Evolutionary conservation across 2,797 vertebrate species (phyloP), one percentile per base, ranked within the genome.

Genomic region (Lemur catta): DNA sequence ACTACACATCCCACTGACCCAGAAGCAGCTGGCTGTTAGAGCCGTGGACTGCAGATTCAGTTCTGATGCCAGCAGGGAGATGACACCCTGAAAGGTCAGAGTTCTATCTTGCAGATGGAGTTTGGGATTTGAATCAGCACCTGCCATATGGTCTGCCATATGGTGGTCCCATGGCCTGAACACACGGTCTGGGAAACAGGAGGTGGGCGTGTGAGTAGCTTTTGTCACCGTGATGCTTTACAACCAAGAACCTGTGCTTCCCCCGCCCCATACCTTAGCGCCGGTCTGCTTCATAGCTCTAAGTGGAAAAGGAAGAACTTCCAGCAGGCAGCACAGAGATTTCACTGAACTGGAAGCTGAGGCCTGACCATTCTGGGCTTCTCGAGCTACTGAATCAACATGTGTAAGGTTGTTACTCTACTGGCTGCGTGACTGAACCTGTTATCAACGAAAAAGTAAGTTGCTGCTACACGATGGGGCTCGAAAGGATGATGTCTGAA

Each of bases 231-330:
- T 9, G 30, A 4, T 20, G 86, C 5, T 11, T 69, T 3, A 0
- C 35, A 41, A 79, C n/a, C 28, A 28, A 74, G 71, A 92, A 20
- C n/a, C 24, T 57, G 38, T n/a, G 52, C 38, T 22, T 46, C 38
- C 50, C 26, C 0, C 2, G 1, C 6, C 41, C n/a, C 30, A 1
- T 1, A 33, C 4, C 33, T 80, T 6, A 20, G 6, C 4, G 1
- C 20, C 13, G 26, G 28, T 12, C 65, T 57, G 80, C 35, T 35
- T 57, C 14, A 1, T 12, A n/a, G 71, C 17, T 59, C 22, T 22
- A 6, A 2, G 41, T 76, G 81, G 14, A 48, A 18, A 22, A 15
- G 72, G 48, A 89, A 46, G 55, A 7, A 22, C 12, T 50, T 84
- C 41, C 79, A 38, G 1, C 3, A 20, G 52, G 59, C 13, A 41